phyloP scores from a whole-genome alignment of 2,888 invertebrate genomes.

The Mythimna ferrago region DNA sequence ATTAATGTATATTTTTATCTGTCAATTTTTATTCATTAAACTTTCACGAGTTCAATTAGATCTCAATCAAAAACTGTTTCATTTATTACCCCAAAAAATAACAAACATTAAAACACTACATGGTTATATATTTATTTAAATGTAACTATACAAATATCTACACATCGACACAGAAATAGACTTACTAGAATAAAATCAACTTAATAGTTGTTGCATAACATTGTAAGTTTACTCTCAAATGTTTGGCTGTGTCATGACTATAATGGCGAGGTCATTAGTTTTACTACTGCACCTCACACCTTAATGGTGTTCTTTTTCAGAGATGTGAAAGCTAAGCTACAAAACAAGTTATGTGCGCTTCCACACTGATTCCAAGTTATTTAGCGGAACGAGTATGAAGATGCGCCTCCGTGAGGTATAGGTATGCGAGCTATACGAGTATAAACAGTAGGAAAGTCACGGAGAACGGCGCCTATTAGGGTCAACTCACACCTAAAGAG shows the following conservation, averaged over 20 bases:
- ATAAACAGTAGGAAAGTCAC: no score
- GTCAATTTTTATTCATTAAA: constrained; percentile 25
- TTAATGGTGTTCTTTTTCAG: no score
- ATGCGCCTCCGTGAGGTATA: no score
- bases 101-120: not conserved
- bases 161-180: not conserved
- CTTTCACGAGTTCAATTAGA: constrained; percentile 50
- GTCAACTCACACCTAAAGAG: no score
- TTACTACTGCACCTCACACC: no score
- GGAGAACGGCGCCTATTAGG: no score
- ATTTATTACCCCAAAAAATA: constrained; percentile 26
- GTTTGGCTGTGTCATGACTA: not conserved
- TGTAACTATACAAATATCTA: not conserved
- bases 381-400: no score
- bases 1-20: not conserved
- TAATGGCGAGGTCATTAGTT: not conserved
- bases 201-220: constrained; percentile 18
- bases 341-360: no score
- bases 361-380: no score
- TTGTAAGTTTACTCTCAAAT: not conserved
- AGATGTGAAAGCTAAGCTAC: no score
- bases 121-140: constrained; percentile 18
- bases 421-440: no score
- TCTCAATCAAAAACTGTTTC: constrained; percentile 54
- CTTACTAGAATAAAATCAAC: not conserved